Base-by-base conservation (phyloP, 1,140 invertebrate species). In the Lepidostoma basale region DNA sequence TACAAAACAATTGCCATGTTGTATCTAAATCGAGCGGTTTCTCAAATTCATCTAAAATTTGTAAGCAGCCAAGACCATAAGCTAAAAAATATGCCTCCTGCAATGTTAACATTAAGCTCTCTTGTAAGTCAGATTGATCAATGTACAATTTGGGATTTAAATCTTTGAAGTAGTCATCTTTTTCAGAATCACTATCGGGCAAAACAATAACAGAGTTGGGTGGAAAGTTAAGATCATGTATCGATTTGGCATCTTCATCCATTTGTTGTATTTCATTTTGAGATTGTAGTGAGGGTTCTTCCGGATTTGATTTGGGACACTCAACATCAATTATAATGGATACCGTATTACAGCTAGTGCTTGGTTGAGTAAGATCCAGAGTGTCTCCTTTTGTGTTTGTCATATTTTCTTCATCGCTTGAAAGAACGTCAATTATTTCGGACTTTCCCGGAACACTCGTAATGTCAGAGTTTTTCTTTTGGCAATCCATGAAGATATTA, bases 21-120 rank as follows among this genome's bases (percentile, higher is more conserved):
- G 85, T 76, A 47, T 82, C 73, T 45, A 89, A 82, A 66, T 77
- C 83, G 36, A 94, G 73, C 28, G 81, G 42, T 30, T 82, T 83
- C 52, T 82, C 84, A 30, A 86, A 77, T 74, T 82, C 75, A 78
- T 89, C 79, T 30, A 84, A 75, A 36, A 93, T 82, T 75, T 89
- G 81, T 28, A 96, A 78, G 76, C 91, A 92, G 10, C 89, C 89
- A 23, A 95, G 77, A 22, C 84, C 90, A 81, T 87, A 91, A 22
- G 85, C 80, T 18, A 97, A 81, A 73, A 95, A 95, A 77, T 92
- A 94, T 0, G 92, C 88, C 81, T 95, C 92, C 76, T 92, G 88
- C 59, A 88, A 83, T 23, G 85, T 85, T 1, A 94, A 77, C 74
- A 88, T 82, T 18, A 92, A 76, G 9, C 84, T 87, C 81, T 92